A percentile compares a stretch with the other conserved stretches of the same genome.
These are phyloP conservation scores for Neoaliturus tenellus DNA, from an alignment of 2,888 invertebrate species.

Conservation along the genomic window DNA sequence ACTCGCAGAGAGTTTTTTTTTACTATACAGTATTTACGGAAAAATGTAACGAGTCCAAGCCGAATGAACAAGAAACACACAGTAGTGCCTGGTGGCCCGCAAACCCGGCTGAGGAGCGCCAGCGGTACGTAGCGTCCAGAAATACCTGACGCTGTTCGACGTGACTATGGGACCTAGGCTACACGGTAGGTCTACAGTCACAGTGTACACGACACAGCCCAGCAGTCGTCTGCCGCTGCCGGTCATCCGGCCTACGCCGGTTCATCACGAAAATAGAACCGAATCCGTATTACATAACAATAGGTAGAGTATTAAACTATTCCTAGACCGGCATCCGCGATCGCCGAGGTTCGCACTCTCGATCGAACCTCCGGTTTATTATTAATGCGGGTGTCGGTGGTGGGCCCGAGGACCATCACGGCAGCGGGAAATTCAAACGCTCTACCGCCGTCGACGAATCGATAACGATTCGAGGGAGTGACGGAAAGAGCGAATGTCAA, in stretches of 20 bases:
- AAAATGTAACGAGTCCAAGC: not conserved
- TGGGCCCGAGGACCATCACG: not conserved
- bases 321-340: not conserved
- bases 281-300: slow-evolving; percentile 48
- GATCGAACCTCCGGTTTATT: not conserved
- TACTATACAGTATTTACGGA: not conserved
- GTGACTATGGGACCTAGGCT: not conserved
- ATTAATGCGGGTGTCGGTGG: not conserved
- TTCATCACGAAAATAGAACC: slow-evolving; percentile 42
- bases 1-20: not conserved
- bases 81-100: not conserved
- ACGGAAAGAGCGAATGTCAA: not conserved
- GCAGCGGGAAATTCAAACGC: not conserved
- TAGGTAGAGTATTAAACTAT: slow-evolving; percentile 41
- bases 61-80: not conserved
- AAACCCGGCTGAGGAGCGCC: not conserved
- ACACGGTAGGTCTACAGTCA: not conserved
- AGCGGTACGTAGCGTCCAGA: not conserved
- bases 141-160: not conserved
- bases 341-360: not conserved
- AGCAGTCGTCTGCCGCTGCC: too few species aligned
- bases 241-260: slow-evolving; percentile 36
- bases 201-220: not conserved
- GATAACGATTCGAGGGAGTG: not conserved
- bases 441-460: not conserved